Evolutionary conservation across 2,797 vertebrate genomes (phyloP).

Genomic region (Dicrostonyx torquatus): DNA sequence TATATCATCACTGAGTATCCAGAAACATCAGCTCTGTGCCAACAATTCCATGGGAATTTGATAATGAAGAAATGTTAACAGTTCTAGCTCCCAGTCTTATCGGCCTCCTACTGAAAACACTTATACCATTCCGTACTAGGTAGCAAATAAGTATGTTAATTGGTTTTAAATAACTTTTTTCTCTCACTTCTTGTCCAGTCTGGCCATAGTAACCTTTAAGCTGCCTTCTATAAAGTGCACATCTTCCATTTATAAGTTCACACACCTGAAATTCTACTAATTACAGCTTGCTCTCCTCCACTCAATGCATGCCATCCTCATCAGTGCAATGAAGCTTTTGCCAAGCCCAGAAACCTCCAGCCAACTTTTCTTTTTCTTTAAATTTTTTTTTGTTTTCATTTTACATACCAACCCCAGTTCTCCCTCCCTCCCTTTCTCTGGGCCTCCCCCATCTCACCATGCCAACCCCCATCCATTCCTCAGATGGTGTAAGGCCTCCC

Average conservation of each 20-base stretch:
- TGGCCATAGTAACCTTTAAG: not conserved
- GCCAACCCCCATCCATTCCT: too few relatives aligned
- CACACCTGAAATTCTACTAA: not conserved
- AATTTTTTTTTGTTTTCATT: too few relatives aligned
- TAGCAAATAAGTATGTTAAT: not conserved
- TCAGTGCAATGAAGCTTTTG: not conserved
- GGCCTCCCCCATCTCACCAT: too few relatives aligned
- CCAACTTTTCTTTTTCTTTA: not conserved
- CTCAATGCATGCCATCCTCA: not conserved
- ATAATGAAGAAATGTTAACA: not conserved
- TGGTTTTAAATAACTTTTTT: not conserved
- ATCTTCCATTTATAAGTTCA: not conserved
- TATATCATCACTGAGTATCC: not conserved
- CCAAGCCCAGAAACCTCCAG: not conserved
- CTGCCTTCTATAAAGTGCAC: not conserved
- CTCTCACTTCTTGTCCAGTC: not conserved
- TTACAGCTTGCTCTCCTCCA: not conserved
- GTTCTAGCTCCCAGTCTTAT: not conserved
- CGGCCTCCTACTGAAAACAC: not conserved
- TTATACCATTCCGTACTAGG: not conserved
- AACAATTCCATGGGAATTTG: not conserved
- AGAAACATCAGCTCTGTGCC: not conserved
- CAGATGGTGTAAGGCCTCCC: too few relatives aligned
- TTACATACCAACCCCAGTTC: too few relatives aligned
- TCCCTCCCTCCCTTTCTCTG: too few relatives aligned